Evolutionary conservation across 2,888 invertebrate species (phyloP).

Genomic region (Actias luna): DNA sequence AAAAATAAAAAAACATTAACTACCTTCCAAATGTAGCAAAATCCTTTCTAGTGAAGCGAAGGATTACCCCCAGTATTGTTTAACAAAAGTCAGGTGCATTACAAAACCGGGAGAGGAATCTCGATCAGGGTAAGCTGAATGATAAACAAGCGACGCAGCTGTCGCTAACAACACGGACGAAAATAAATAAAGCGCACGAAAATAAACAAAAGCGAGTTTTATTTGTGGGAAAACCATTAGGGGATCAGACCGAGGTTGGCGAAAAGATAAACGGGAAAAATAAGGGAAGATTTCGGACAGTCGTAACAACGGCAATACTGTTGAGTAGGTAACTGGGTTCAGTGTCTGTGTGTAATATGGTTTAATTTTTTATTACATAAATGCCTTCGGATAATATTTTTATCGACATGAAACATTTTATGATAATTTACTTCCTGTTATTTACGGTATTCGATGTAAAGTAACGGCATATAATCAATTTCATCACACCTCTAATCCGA

Average conservation of each 20-base stretch:
- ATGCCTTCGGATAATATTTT: not conserved
- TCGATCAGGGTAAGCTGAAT: slow-evolving; percentile 60
- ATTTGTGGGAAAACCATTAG: slow-evolving; percentile 71
- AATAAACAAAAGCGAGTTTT: slow-evolving; percentile 69
- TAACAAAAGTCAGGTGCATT: slow-evolving; percentile 51
- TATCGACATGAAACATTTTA: not conserved
- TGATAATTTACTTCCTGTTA: no score
- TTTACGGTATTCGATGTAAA: no score
- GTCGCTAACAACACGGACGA: slow-evolving; percentile 58
- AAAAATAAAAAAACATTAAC: slow-evolving; percentile 6
- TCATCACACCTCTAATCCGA: no score
- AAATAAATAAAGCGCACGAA: slow-evolving; percentile 67
- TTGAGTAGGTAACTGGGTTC: slow-evolving; percentile 11
- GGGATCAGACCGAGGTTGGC: slow-evolving; percentile 58
- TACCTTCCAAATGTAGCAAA: slow-evolving; percentile 10
- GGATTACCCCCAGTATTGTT: slow-evolving; percentile 12
- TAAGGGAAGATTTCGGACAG: slow-evolving; percentile 41
- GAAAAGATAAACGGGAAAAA: slow-evolving; percentile 57
- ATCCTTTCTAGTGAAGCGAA: not conserved
- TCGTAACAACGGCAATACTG: slow-evolving; percentile 21
- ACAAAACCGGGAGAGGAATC: slow-evolving; percentile 39
- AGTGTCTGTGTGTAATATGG: not conserved
- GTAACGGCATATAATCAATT: no score
- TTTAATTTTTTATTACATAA: slow-evolving; percentile 12
- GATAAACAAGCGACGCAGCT: slow-evolving; percentile 66